These are phyloP conservation scores for Pycnonotus jocosus DNA, from an alignment of 2,113 vertebrate genomes.

Conservation along the genomic window DNA sequence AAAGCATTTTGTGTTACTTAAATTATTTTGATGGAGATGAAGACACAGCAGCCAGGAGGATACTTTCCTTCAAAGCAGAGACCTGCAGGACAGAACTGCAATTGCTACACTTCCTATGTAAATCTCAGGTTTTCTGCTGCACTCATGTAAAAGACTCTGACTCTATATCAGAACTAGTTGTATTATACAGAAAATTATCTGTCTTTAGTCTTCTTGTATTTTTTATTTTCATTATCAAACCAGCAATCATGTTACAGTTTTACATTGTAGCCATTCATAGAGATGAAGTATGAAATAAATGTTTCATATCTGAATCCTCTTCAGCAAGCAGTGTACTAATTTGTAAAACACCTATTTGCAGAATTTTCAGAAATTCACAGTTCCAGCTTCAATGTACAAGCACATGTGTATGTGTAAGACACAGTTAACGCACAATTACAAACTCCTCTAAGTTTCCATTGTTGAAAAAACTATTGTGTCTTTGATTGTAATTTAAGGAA, in stretches of 20 bases:
- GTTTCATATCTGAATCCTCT: background rate
- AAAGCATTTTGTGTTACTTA: background rate
- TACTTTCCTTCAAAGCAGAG: background rate
- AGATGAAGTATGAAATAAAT: background rate
- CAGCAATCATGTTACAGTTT: background rate
- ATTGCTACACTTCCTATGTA: background rate
- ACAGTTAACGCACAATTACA: background rate
- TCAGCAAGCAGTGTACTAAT: background rate
- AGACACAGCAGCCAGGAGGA: background rate
- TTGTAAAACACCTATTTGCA: background rate
- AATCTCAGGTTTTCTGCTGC: slow-evolving; percentile 17
- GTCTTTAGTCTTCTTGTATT: background rate
- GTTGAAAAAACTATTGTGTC: background rate
- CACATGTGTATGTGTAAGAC: background rate
- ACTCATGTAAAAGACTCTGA: background rate
- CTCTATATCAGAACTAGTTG: background rate
- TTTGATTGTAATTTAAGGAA: background rate
- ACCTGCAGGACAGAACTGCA: background rate
- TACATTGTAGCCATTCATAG: background rate
- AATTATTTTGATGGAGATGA: background rate
- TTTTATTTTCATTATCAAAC: background rate
- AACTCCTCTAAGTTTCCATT: background rate
- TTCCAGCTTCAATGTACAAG: background rate
- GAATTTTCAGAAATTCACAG: background rate
- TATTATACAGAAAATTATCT: background rate